Base-by-base conservation (phyloP, 2,888 invertebrate genomes). In the Lochmaea crataegi region DNA sequence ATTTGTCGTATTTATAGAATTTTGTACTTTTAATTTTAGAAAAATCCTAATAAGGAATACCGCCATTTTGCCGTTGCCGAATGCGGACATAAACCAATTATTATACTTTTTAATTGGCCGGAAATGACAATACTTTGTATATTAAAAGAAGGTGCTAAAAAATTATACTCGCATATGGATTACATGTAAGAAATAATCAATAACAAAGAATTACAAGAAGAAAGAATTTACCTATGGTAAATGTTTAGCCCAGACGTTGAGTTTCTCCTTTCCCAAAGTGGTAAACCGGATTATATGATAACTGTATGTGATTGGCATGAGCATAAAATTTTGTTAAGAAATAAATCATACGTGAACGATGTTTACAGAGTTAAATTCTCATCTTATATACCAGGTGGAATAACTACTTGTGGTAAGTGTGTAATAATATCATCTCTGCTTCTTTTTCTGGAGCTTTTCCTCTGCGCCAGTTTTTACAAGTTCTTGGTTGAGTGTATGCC, bases 221-320 rank as follows among this genome's bases (percentile, higher is more conserved):
- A 7, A 38, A 9, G 7, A 38, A 38, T 38, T 38, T 38, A 38
- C 32, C 7, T 38, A 38, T 16, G 18, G 11, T 63, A 12, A 7
- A 14, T 57, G 86, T 87, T 14, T 83, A 96, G 96, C 82, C 92
- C 93, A 3, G 92, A 94, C 80, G 97, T 97, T 0, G 90, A 92
- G 70, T 85, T 96, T 60, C 86, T 97, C 72, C 94, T 93, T 0
- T 94, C 95, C 0, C 94, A 95, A 83, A 96, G 96, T 0, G 94
- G 93, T 10, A 92, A 93, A 75, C 97, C 97, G 0, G 97, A 97
- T 85, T 95, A 92, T 84, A 92, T 94, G 85, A 88, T 97, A 51
- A 96, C 96, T 0, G 91, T 97, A 72, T 97, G 96, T 96, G 91
- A 94, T 82, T 97, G 97, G 97, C 89, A 91, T 79, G 89, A 89